Base-by-base conservation (phyloP, 2,797 vertebrate genomes). In the Ctenopoma multispine region DNA sequence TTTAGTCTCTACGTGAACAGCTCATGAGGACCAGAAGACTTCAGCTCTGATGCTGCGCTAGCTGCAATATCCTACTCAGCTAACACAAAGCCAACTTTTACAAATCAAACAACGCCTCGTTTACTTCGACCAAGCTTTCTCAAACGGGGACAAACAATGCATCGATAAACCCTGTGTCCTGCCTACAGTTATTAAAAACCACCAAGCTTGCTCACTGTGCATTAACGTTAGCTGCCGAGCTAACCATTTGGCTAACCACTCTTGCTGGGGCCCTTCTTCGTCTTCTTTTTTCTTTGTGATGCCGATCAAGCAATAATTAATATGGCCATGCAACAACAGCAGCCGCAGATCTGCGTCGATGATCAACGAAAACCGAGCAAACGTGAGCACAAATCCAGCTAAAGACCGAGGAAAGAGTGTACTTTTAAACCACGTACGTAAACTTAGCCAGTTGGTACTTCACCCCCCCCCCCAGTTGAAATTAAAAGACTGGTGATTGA, bases 301-400 rank as follows among this genome's bases (percentile, higher is more conserved):
- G 89, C 86, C 56, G 87, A 91, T 92, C 89, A 79, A 77, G 77
- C 87, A 92, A 90, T 92, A 91, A 93, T 93, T 93, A 91, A 93
- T 92, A 90, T 81, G 87, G 84, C 81, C 81, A 85, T 65, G 81
- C 64, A 86, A 87, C 81, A 85, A 81, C 40, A 80, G 71, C 64
- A 65, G 64, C 29, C 5, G 29, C 69, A 46, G 40, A 57, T 72
- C 67, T 31, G 59, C 38, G 43, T 66, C 18, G 41, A 50, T 43
- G 3, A 18, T 23, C 68, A 38, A 21, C 44, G 14, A 7, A 15
- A 47, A 58, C 1, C 18, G 46, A 7, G 29, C 23, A 21, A n/a
- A 53, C 18, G 9, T 13, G 18, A 23, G 7, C 12, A 18, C 2
- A 41, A 63, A 54, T 10, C 18, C 10, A 23, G 2, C 17, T 1